Base-by-base conservation (phyloP, 2,113 vertebrate genomes). In the Platysteira castanea region DNA sequence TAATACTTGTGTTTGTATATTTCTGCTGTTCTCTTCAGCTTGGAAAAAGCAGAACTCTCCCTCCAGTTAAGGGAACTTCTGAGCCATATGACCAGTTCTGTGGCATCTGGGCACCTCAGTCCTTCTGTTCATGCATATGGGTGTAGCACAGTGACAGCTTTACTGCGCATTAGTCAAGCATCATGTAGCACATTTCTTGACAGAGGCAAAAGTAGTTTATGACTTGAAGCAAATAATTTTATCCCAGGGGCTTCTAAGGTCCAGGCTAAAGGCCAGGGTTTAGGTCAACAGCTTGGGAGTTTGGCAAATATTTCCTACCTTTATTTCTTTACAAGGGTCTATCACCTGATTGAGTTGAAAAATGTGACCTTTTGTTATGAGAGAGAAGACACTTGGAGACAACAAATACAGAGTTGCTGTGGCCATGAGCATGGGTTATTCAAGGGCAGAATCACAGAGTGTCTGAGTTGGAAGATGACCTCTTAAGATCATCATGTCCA, bases 121-220 rank as follows among this genome's bases (percentile, higher is more conserved):
- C 76, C 35, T 6, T 97, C 94, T 96, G 96, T 71, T 97, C 64
- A 5, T 75, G 73, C 95, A 95, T 96, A 95, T 97, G 95, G 80
- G 86, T 78, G 56, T 28, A 92, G 73, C 13, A 44, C 64, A 91
- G 89, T 24, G 56, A 92, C 96, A 97, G 96, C 89, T 95, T 97
- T 93, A 54, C 86, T 87, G 76, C 1, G 0, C 39, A 92, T 96
- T 96, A 96, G 91, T 95, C 84, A 96, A 81, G 95, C 96, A 89
- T 81, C 91, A 23, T 52, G 73, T 77, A 96, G 27, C 84, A 89
- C 76, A 44, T 92, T 90, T 92, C 86, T 90, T 81, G 86, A 91
- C 52, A 47, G 73, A 91, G 41, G 83, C 33, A 93, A 92, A 93
- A 80, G 39, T 60, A 78, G 76, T 93, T 95, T 93, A 84, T 75